Evolutionary conservation across 92 coral and sea anemone species (phyloP), one percentile per base, ranked within the genome.

Genomic region (Zoanthus sociatus): DNA sequence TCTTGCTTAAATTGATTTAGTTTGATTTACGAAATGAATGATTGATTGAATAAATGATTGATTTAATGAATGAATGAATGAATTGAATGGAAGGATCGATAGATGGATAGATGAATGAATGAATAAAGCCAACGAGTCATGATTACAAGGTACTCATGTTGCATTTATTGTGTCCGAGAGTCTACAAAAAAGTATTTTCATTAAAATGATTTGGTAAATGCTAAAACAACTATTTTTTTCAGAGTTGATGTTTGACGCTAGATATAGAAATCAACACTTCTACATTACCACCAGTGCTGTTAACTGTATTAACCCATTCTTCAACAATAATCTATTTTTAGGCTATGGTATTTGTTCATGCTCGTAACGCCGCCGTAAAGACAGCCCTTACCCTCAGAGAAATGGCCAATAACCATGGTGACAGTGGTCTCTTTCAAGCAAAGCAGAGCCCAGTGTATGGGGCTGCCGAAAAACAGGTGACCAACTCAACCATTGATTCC

Each of bases 311-410:
- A 51, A 9, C 15, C 83, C 77, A 12, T 21, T 32, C 81, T 83
- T 45, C 17, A 67, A 51, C 66, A 58, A 1, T 58, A 58, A 11
- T 58, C 3, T 58, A 0, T 7, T 0, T 71, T 2, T 76, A 96
- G 98, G 98, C 95, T 4, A 96, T 96, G 98, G 98, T 96, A 70
- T 96, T 96, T 74, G 98, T 96, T 30, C 99, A 96, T 88, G 99
- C 99, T 14, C 92, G 99, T 63, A 96, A 96, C 60, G 99, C 98
- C 6, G 95, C 99, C 1, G 99, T 96, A 68, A 94, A 93, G 83
- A 95, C 98, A 26, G 99, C 99, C 17, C 87, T 93, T 95, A 92
- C 95, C 13, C 91, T 96, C 78, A 96, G 99, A 31, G 99, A 96
- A 87, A 93, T 94, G 94, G 99, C 99, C 51, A 90, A 86, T 69